phyloP scores from a whole-genome alignment of 2,888 invertebrate species.

The Oeneis ivallda region DNA sequence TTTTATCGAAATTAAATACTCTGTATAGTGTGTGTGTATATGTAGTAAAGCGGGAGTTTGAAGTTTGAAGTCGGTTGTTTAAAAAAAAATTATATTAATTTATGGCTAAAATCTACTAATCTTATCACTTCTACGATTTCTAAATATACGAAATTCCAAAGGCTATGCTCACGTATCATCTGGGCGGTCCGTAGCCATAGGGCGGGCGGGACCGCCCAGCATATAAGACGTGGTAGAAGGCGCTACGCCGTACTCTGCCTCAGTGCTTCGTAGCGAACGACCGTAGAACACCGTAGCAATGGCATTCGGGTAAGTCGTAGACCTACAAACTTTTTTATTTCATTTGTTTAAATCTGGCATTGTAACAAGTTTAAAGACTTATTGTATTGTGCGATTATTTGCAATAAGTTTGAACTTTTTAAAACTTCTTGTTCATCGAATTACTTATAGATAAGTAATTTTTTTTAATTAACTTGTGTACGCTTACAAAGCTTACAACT shows the following conservation, averaged over 20 bases:
- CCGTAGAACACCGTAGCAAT: conserved; percentile 47
- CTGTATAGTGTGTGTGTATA: too few species aligned
- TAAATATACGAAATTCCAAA: conserved; percentile 8
- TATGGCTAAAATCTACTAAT: too few species aligned
- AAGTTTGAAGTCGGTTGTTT: too few species aligned
- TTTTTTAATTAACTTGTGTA: too few species aligned
- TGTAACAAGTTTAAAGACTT: background rate
- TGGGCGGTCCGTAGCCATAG: conserved; percentile 54
- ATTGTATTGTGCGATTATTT: background rate
- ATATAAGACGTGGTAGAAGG: conserved; percentile 55
- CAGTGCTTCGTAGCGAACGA: conserved; percentile 46
- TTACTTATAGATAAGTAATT: too few species aligned
- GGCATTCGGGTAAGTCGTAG: conserved; percentile 54
- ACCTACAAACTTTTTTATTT: conserved; percentile 13
- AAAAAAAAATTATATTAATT: too few species aligned
- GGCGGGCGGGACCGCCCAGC: conserved; percentile 51
- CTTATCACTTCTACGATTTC: too few species aligned
- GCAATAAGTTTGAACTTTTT: background rate
- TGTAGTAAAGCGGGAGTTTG: too few species aligned
- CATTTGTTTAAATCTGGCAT: too few species aligned
- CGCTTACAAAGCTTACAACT: too few species aligned
- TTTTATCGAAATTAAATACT: too few species aligned
- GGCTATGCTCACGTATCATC: conserved; percentile 38
- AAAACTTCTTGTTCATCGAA: background rate
- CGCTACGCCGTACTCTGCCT: conserved; percentile 50